Base-by-base conservation (phyloP, 2,113 vertebrate species). In the Myodes glareolus region DNA sequence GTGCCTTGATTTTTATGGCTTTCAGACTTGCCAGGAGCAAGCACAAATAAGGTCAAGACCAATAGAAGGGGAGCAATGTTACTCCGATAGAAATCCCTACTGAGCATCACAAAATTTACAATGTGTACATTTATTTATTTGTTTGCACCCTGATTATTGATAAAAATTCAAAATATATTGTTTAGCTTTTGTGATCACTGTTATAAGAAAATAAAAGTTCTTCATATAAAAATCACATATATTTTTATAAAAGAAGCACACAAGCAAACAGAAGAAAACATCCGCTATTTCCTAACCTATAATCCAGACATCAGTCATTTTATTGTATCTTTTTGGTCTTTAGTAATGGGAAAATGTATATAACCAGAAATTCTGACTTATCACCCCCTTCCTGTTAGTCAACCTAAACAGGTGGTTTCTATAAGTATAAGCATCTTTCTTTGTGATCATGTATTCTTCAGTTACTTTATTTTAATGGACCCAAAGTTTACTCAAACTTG, bases 251-350 rank as follows among this genome's bases (percentile, higher is more conserved):
- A 27, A 65, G 68, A 91, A 81, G 36, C n/a, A 68, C 2, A 82
- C 72, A 80, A 88, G 31, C 25, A 39, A 70, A 96, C 76, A 75
- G 58, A 95, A 97, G 42, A 94, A 94, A 91, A 58, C 50, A 39
- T 1, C 80, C 47, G 86, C 7, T 19, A 65, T 58, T 72, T 92
- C 1, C 27, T 88, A 12, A 47, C 19, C 52, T 80, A 21, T 10
- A 61, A 73, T 73, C 9, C 25, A 87, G 73, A 90, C 36, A 94
- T 86, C 7, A 94, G 88, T 90, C 86, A 73, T 90, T 73, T 93
- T 95, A 19, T 47, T 68, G 13, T 92, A 88, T 85, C 36, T 63
- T 96, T 42, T 12, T 75, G 36, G 5, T 92, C 55, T 78, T 90
- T 92, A 78, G 75, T 94, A 90, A 95, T 78, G 7, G 2, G 82